Evolutionary conservation across 2,113 vertebrate genomes (phyloP).

Genomic region (Taxidea taxus): DNA sequence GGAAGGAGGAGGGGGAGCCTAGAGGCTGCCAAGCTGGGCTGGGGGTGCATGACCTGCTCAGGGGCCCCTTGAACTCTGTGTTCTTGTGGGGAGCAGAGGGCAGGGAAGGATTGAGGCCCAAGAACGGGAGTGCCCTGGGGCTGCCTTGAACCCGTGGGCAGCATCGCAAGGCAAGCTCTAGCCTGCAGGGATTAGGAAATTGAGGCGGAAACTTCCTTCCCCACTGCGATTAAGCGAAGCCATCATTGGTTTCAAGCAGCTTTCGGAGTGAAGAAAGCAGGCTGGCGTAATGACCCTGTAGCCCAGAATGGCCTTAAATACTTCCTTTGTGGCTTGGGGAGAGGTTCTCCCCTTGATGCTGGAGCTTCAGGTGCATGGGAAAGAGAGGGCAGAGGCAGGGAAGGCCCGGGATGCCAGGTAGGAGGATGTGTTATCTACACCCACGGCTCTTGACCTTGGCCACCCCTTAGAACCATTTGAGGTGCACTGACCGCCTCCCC

Average conservation of each 20-base stretch:
- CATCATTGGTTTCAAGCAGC: not conserved
- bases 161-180: rapidly evolving
- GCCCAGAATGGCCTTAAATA: slow-evolving; percentile 5
- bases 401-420: not conserved
- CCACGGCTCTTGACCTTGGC: not conserved
- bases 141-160: not conserved
- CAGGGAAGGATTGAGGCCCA: not conserved
- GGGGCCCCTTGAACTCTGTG: not conserved
- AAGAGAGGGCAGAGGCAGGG: not conserved
- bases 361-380: not conserved
- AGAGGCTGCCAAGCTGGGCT: not conserved
- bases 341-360: not conserved
- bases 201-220: not conserved
- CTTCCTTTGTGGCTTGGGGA: slow-evolving; percentile 61
- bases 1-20: not conserved
- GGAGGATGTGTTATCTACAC: rapidly evolving
- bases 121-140: not conserved
- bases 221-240: not conserved
- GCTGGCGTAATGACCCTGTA: not conserved
- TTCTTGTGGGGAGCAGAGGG: not conserved
- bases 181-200: not conserved
- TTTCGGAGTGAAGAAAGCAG: slow-evolving; percentile 12
- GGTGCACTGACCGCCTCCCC: rapidly evolving
- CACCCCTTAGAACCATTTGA: not conserved
- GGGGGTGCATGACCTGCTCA: not conserved